Evolutionary conservation across 2,888 invertebrate species (phyloP).

Genomic region (Maniola hyperantus): DNA sequence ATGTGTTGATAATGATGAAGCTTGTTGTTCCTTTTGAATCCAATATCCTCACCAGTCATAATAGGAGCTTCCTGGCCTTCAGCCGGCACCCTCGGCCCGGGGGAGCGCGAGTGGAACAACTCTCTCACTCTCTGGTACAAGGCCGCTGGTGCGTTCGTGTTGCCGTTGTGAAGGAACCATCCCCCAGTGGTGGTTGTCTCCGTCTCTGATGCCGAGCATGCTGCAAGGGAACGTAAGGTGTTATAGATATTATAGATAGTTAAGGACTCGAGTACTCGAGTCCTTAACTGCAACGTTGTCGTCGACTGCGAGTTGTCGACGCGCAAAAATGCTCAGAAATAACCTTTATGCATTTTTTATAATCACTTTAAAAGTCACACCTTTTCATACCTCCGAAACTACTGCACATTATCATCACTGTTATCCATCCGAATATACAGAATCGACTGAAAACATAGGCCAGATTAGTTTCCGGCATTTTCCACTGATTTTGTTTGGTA

Average conservation of each 20-base stretch:
- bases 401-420: conserved; percentile 11
- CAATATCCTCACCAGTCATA: conserved; percentile 68
- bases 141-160: conserved; percentile 84
- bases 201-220: conserved; percentile 79
- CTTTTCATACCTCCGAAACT: conserved; percentile 14
- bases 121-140: conserved; percentile 93
- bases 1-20: too few relatives aligned
- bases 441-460: conserved; percentile 15
- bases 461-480: conserved; percentile 57
- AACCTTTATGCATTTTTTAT: too few relatives aligned
- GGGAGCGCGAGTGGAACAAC: conserved; percentile 86
- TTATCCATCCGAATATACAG: neutral
- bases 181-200: conserved; percentile 79
- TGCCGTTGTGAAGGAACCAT: conserved; percentile 88
- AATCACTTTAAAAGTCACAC: neutral
- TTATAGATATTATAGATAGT: neutral
- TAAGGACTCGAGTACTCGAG: too few relatives aligned
- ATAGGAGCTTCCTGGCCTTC: conserved; percentile 77
- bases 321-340: too few relatives aligned
- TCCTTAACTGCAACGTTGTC: too few relatives aligned
- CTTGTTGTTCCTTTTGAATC: too few relatives aligned
- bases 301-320: too few relatives aligned
- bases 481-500: conserved; percentile 49
- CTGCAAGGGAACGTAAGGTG: conserved; percentile 46
- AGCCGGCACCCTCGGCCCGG: conserved; percentile 71